phyloP scores from a whole-genome alignment of 2,113 vertebrate genomes.

The Brachypodius melanocephalos region DNA sequence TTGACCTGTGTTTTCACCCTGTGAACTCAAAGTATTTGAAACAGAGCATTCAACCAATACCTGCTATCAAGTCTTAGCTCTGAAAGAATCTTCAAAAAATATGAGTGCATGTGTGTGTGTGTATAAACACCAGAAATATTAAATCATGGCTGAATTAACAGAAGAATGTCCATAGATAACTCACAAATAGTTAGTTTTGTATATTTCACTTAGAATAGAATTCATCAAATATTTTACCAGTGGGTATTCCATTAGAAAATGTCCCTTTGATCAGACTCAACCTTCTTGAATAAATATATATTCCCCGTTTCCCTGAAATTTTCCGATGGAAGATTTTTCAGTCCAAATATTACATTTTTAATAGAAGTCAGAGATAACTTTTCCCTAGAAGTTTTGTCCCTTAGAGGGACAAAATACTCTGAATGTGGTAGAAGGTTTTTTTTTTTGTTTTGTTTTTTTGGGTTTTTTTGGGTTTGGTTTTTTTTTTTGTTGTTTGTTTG shows the following conservation, averaged over 20 bases:
- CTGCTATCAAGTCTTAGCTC: background rate
- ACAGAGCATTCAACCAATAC: background rate
- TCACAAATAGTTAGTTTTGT: background rate
- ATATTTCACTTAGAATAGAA: background rate
- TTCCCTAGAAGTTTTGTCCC: background rate
- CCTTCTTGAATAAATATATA: background rate
- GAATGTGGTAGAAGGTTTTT: background rate
- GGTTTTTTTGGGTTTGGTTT: no score
- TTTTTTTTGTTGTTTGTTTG: no score
- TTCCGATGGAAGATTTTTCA: background rate
- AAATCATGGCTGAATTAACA: background rate
- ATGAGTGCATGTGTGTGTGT: accelerated
- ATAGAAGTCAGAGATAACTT: background rate
- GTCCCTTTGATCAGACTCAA: background rate
- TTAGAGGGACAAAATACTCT: background rate
- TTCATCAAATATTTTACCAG: background rate
- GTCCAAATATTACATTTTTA: background rate
- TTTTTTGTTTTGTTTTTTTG: no score
- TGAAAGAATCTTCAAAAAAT: background rate
- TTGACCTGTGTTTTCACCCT: background rate
- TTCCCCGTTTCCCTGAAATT: background rate
- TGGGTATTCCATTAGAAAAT: background rate
- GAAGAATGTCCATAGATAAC: background rate
- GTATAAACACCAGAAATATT: background rate
- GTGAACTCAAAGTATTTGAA: background rate